Evolutionary conservation across 2,888 invertebrate species (phyloP), one percentile per base, ranked within the genome.

Genomic region (Hypena proboscidalis): DNA sequence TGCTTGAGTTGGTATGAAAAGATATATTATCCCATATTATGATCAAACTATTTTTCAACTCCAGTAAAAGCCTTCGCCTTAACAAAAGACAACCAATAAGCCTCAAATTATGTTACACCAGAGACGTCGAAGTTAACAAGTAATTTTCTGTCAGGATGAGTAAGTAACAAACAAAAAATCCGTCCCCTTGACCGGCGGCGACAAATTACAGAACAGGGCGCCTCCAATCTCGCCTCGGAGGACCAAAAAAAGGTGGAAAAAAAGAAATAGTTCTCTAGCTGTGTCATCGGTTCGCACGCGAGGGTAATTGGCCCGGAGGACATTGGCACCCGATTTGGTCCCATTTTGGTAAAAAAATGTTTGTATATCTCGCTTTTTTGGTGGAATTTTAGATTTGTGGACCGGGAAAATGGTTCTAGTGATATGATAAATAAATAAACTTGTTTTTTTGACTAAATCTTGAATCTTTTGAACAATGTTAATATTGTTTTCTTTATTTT

Each of bases 201-300:
- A 83, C 85, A 85, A 87, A 88, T 88, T 85, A 84, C 70, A 80
- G 71, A 59, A 59, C 66, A 60, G 73, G 83, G 83, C 82, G 83
- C 80, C 79, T 74, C 50, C 67, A 74, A 79, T 80, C 80, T 77
- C 80, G 72, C 75, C 71, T 72, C 65, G 29, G 57, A 62, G 63
- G 63, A 65, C 50, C 67, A 62, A 58, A 49, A 65, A 65, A 65
- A 64, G 65, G 57, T 27, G 27, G 23, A 45, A 55, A 54, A 74
- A 77, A 70, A 67, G 37, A 67, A 78, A 80, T 75, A 73, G 73
- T 74, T 79, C 60, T 63, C 72, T 67, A 60, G 69, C 76, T 81
- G 80, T 84, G 85, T 86, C 82, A 85, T 81, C 85, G 65, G 51
- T 55, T 68, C 79, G 57, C 80, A 83, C 77, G 80, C 79, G 67